Base-by-base conservation (phyloP, 2,888 invertebrate genomes). In the Tenthredo distinguenda region DNA sequence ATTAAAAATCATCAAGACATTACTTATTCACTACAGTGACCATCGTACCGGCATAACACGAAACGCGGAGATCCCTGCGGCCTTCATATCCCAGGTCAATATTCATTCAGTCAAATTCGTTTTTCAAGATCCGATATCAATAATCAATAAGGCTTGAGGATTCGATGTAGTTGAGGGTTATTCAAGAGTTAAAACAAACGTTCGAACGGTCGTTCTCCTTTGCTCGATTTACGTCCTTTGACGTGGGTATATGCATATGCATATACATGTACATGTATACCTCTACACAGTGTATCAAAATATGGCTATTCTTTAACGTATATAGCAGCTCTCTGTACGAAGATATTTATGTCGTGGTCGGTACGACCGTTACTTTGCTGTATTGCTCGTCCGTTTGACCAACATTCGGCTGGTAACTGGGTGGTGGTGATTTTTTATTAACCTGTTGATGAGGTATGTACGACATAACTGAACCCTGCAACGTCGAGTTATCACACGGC, bases 301-400 rank as follows among this genome's bases (percentile, higher is more conserved):
- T 47, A 47, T 76, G 43, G 26, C 76, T 15, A 15, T 31, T 71
- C 15, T 62, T 76, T 86, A 86, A 86, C 85, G 15, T 81, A 86
- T 50, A 72, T 84, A 74, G 79, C 85, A 82, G 77, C 68, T n/a
- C 37, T 18, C 34, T 18, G 18, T 71, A 37, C 37, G 83, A 77
- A 65, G 87, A 91, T 88, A 92, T 87, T 65, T 92, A 90, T 85
- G 91, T 89, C 77, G 90, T 89, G 85, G 89, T 90, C 58, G 92
- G 91, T 85, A 91, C 91, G 83, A 91, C 91, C 43, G 91, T 91
- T 72, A 93, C 92, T 88, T 93, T 92, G 87, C 92, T 92, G 87
- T 93, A 93, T 76, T 91, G 91, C 86, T 92, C 92, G 47, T 93
- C 92, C 31, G 89, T 87, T 68, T 65, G 81, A 62, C 86, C 76